Conservation (phyloP, 2,797 vertebrate genomes). For the Chlorospingus semifuscus region DNA sequence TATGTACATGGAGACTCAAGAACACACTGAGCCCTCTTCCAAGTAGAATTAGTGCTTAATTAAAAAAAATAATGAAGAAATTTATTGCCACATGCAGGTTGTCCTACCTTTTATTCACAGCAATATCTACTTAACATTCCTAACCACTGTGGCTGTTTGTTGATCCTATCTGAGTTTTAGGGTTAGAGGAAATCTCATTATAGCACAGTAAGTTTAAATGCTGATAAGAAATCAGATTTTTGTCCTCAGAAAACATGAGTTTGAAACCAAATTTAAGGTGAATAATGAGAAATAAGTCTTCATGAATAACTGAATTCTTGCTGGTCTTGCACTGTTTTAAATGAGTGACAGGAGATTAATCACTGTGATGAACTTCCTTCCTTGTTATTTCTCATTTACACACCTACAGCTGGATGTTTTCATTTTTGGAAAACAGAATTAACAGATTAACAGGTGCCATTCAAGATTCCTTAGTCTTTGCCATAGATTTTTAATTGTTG, state of each 20-base stretch:
- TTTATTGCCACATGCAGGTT: background rate
- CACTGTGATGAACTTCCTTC: background rate
- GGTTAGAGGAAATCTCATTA: background rate
- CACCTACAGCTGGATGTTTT: background rate
- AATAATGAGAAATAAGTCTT: background rate
- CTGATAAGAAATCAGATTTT: background rate
- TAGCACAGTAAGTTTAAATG: background rate
- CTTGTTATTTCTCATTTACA: background rate
- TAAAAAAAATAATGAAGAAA: background rate
- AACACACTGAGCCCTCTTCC: background rate
- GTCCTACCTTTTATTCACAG: background rate
- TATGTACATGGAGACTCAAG: rapidly evolving
- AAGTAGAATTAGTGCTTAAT: background rate
- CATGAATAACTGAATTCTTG: background rate
- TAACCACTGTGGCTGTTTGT: background rate
- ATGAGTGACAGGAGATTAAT: background rate
- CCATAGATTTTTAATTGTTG: background rate
- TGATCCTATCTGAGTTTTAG: background rate
- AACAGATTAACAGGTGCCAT: background rate
- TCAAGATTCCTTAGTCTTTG: background rate
- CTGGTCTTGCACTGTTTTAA: background rate
- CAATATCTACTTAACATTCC: background rate
- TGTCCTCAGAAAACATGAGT: background rate
- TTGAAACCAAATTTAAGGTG: background rate
- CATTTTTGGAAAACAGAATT: background rate